Evolutionary conservation across 2,888 invertebrate species (phyloP), one percentile per base, ranked within the genome.

Genomic region (Emmelina monodactyla): DNA sequence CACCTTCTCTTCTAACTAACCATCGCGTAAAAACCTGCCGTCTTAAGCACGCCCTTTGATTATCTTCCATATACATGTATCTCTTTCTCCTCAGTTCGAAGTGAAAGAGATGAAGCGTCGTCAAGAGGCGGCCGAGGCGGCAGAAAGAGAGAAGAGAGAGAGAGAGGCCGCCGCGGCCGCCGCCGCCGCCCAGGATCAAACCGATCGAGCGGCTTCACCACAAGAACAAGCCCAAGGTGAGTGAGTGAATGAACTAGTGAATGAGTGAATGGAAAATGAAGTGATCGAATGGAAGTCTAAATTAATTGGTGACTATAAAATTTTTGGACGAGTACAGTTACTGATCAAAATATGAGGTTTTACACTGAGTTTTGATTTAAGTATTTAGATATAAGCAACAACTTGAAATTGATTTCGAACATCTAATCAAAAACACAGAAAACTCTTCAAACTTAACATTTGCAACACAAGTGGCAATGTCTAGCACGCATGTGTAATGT

Each of bases 41-140:
- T n/a, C n/a, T n/a, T n/a, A n/a, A n/a, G n/a, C n/a, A n/a, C n/a
- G n/a, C n/a, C n/a, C n/a, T n/a, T n/a, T n/a, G n/a, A n/a, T n/a
- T n/a, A n/a, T n/a, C n/a, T n/a, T n/a, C n/a, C n/a, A n/a, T n/a
- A n/a, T n/a, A n/a, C n/a, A n/a, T n/a, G n/a, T n/a, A n/a, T n/a
- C n/a, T n/a, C n/a, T n/a, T n/a, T n/a, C n/a, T n/a, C n/a, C 71
- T 13, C 72, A 97, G 97, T 97, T 93, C 83, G 97, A 97, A 85
- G 85, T 97, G 81, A 94, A 94, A 80, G 97, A 98, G 82, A 86
- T 94, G 82, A 92, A 93, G 79, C 86, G 92, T 55, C 86, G 91
- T 45, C 89, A 92, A 66, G 92, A 93, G 58, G 88, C 90, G 45
- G 91, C 90, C 19, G 91, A 92, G 56, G 89, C 91, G 50, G 90